Conservation (phyloP, 2,113 vertebrate genomes). For the Dolichotis patagonum region DNA sequence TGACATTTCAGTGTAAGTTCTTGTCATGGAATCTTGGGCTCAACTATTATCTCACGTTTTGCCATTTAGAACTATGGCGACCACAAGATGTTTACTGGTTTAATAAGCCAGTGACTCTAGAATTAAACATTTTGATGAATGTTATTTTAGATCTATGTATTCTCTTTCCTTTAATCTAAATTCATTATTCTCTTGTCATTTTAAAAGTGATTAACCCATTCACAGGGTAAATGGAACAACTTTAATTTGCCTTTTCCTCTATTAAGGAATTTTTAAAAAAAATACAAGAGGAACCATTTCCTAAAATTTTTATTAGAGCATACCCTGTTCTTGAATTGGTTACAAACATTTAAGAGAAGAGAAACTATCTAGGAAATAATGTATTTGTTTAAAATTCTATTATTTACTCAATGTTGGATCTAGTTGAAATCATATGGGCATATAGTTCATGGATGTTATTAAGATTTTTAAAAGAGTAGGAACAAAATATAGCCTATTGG, state of each 20-base stretch:
- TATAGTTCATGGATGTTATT: neutral
- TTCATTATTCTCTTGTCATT: neutral
- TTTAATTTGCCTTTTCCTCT: neutral
- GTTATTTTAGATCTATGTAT: neutral
- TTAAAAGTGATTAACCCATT: neutral
- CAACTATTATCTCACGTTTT: neutral
- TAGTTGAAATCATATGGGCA: neutral
- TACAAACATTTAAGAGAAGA: conserved; percentile 18
- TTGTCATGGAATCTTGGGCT: neutral
- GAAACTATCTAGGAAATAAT: neutral
- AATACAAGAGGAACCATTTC: conserved; percentile 39
- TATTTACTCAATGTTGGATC: neutral
- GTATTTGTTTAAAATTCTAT: conserved; percentile 26
- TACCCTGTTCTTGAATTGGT: neutral
- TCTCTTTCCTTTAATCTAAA: neutral
- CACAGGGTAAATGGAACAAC: neutral
- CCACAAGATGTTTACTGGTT: neutral
- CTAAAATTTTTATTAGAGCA: conserved; percentile 28
- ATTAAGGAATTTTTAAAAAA: neutral
- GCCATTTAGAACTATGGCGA: neutral
- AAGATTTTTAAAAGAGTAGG: neutral
- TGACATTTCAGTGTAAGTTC: neutral
- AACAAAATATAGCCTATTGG: no score
- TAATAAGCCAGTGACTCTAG: neutral
- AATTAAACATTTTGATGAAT: neutral